Base-by-base conservation (phyloP, 2,113 vertebrate genomes). In the Catharus minimus region DNA sequence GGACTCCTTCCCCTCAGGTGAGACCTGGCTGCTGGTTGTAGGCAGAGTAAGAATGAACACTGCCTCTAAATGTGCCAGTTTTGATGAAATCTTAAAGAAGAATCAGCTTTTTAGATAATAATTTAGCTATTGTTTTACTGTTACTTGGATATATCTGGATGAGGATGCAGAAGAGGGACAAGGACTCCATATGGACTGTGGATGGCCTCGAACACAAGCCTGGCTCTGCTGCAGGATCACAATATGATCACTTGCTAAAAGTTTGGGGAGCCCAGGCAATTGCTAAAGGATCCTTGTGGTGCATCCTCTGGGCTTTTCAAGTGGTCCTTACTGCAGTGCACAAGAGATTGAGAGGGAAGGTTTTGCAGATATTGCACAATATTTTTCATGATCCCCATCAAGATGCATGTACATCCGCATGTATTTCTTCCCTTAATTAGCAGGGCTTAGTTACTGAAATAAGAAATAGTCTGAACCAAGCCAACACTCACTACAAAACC, bases 151-250 rank as follows among this genome's bases (percentile, higher is more conserved):
- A 53, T 72, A 62, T 39, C 49, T 24, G 20, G 6, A 23, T 72
- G 47, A 38, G 30, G 41, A 17, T 0, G 4, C 49, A 27, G 39
- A 67, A 33, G 36, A 38, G 55, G 47, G 16, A 26, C 32, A 17
- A 9, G 21, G 21, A 24, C 2, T 67, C 44, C 8, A 3, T 9
- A 18, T 23, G 7, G n/a, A 10, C 18, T 13, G 12, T 13, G 1
- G 1, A 6, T 26, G 84, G 50, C 15, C 19, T 61, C 68, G 12
- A 1, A 1, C 20, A 28, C 20, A 24, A 68, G 55, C 67, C 65
- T 13, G 30, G 8, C 30, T 52, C 38, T 56, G 9, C 62, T 57
- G 49, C 66, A 62, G 71, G 19, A 24, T 30, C 23, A 18, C 0
- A 1, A 15, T 26, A 30, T 5, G 19, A 8, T 13, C 38, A 36